Conservation (phyloP, 2,797 vertebrate species). For the Hozukius guyotensis region DNA sequence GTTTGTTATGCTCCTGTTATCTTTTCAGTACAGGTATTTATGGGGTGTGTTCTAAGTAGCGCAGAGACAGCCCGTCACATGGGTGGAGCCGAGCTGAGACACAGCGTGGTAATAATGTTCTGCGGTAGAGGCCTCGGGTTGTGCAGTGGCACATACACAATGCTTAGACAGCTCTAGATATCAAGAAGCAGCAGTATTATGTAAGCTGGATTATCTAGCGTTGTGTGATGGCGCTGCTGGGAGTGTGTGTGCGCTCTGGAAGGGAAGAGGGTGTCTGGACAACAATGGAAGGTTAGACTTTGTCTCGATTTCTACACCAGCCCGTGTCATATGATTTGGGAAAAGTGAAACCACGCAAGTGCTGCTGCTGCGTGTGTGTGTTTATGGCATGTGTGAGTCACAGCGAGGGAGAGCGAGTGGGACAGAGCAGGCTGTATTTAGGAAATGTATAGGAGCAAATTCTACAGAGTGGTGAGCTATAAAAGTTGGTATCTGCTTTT, state of each 20-base stretch:
- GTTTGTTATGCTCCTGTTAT: slow-evolving; percentile 61
- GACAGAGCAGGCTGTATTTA: slow-evolving; percentile 56
- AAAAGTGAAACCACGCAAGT: slow-evolving; percentile 60
- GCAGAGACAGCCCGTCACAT: slow-evolving; percentile 50
- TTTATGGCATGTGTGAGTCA: slow-evolving; percentile 71
- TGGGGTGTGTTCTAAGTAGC: slow-evolving; percentile 61
- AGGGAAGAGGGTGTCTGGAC: slow-evolving; percentile 49
- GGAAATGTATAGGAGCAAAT: slow-evolving; percentile 55
- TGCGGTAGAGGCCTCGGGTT: slow-evolving; percentile 40
- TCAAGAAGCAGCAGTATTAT: slow-evolving; percentile 50
- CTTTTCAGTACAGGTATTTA: slow-evolving; percentile 60
- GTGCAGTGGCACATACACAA: slow-evolving; percentile 23
- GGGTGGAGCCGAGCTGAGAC: slow-evolving; percentile 55
- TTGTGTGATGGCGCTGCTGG: slow-evolving; percentile 53
- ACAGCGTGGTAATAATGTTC: slow-evolving; percentile 23
- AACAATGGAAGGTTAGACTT: slow-evolving; percentile 57
- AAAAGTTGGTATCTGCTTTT: slow-evolving; percentile 63
- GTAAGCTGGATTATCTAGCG: slow-evolving; percentile 62
- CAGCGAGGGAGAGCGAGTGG: slow-evolving; percentile 13
- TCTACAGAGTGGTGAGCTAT: slow-evolving; percentile 43
- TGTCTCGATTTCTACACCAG: slow-evolving; percentile 42
- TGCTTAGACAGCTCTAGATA: slow-evolving; percentile 25
- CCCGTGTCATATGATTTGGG: slow-evolving; percentile 34
- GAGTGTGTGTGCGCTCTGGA: slow-evolving; percentile 33
- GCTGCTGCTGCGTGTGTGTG: slow-evolving; percentile 29